Evolutionary conservation across 2,113 vertebrate genomes (phyloP).

Genomic region (Elephantulus edwardii): DNA sequence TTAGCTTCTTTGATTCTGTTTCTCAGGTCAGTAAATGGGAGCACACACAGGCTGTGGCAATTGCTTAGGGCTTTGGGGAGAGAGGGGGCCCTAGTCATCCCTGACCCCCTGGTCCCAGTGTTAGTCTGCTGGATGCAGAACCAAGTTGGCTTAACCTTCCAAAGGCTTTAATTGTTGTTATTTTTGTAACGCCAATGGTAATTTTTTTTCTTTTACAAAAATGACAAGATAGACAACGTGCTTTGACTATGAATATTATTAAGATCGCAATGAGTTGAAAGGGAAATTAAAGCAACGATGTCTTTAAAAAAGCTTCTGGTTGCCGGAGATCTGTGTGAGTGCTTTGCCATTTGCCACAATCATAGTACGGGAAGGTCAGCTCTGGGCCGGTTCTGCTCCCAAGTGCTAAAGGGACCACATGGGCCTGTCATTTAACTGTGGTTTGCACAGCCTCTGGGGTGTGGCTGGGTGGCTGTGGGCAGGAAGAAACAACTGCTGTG

Average conservation of each 20-base stretch:
- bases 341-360: background rate
- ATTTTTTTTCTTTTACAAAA: background rate
- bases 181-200: background rate
- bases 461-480: background rate
- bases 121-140: no score
- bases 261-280: background rate
- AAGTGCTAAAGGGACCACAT: background rate
- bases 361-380: background rate
- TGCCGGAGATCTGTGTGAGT: background rate
- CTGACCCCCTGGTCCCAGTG: background rate
- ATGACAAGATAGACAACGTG: background rate
- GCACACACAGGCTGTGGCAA: background rate
- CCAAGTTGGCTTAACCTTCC: background rate
- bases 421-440: background rate
- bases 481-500: background rate
- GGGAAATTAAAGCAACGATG: background rate
- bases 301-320: no score
- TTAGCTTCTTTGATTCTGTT: accelerated
- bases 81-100: background rate
- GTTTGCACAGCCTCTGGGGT: background rate
- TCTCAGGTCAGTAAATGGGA: background rate
- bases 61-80: background rate
- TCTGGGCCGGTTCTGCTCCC: background rate
- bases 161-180: background rate
- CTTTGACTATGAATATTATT: background rate